phyloP scores from a whole-genome alignment of 2,888 invertebrate genomes.

The Schrankia costaestrigalis region DNA sequence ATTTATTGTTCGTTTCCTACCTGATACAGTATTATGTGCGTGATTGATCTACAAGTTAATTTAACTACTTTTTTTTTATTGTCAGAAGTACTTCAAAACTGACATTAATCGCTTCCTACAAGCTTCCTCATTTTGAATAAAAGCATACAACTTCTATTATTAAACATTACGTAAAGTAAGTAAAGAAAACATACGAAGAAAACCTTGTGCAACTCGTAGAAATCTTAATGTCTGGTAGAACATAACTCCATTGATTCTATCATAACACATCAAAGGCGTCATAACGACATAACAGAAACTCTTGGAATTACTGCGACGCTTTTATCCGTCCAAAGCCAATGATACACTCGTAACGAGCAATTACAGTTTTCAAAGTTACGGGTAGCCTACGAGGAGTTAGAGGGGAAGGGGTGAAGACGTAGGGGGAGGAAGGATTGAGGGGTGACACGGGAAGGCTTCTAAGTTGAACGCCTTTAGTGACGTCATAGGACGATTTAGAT shows the following conservation, averaged over 20 bases:
- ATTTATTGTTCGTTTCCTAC: too few relatives aligned
- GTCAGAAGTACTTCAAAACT: too few relatives aligned
- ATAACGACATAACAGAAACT: slow-evolving; percentile 19
- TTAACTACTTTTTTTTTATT: too few relatives aligned
- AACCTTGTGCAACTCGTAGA: too few relatives aligned
- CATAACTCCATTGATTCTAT: neutral
- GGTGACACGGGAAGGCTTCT: slow-evolving; percentile 34
- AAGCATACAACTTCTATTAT: too few relatives aligned
- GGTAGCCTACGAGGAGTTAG: slow-evolving; percentile 11
- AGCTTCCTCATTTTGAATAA: too few relatives aligned
- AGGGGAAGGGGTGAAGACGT: neutral
- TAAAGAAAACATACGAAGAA: too few relatives aligned
- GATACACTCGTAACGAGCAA: slow-evolving; percentile 39
- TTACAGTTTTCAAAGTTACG: slow-evolving; percentile 37
- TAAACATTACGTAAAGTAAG: too few relatives aligned
- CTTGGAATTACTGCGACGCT: slow-evolving; percentile 15
- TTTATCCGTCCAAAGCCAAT: slow-evolving; percentile 33
- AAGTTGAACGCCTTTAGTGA: slow-evolving; percentile 22
- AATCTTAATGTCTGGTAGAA: too few relatives aligned
- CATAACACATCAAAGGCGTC: slow-evolving; percentile 19
- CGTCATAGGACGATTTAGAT: slow-evolving; percentile 29
- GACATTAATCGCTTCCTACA: too few relatives aligned
- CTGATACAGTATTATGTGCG: too few relatives aligned
- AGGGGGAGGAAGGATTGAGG: slow-evolving; percentile 2
- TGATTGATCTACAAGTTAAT: too few relatives aligned